Percentiles rank a stretch among this genome's conserved stretches.
phyloP scores from a whole-genome alignment of 2,888 invertebrate species.

The Andricus quercusramuli region DNA sequence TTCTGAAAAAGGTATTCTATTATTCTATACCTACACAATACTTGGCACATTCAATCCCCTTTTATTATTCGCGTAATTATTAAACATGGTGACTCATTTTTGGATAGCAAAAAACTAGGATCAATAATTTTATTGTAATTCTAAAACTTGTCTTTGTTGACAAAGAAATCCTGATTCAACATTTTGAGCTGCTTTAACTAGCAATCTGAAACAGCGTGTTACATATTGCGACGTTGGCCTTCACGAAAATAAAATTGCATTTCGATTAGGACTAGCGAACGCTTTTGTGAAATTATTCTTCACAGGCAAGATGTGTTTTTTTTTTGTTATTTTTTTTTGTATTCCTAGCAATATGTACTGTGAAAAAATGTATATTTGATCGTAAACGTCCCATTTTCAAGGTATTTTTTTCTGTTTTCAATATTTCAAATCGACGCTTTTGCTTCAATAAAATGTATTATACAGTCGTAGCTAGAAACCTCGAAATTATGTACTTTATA shows the following conservation, averaged over 20 bases:
- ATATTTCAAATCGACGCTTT: constrained; percentile 18
- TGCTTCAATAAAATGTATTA: constrained; percentile 22
- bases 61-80: constrained; percentile 55
- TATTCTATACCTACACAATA: constrained; percentile 74
- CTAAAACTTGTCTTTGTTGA: neutral
- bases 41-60: constrained; percentile 55
- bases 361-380: constrained; percentile 12
- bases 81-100: constrained; percentile 67
- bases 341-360: constrained; percentile 18
- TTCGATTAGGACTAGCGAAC: neutral
- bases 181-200: neutral
- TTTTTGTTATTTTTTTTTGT: constrained; percentile 24
- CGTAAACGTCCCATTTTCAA: constrained; percentile 4
- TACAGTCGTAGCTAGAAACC: constrained; percentile 12
- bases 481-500: neutral
- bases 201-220: too few species aligned
- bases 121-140: constrained; percentile 28
- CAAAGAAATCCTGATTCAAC: neutral
- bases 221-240: neutral
- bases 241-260: neutral
- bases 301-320: constrained; percentile 28
- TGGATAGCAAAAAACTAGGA: constrained; percentile 33
- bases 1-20: constrained; percentile 77
- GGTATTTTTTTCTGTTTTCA: constrained; percentile 5
- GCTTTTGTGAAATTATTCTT: neutral